Conservation (phyloP, 2,113 vertebrate genomes). For the Casuarius casuarius region DNA sequence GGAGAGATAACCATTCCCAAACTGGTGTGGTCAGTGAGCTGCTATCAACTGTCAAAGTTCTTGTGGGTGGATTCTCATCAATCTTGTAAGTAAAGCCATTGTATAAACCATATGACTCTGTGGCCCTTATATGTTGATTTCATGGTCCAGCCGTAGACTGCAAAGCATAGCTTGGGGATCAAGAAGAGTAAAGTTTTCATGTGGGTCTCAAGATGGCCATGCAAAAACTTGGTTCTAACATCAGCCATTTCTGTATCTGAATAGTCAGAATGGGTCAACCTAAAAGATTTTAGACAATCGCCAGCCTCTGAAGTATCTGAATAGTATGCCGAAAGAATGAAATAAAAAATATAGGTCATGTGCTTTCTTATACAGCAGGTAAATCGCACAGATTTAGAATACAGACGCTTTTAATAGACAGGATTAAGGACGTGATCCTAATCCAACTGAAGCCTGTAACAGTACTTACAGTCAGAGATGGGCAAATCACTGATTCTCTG, state of each 20-base stretch:
- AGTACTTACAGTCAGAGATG: neutral
- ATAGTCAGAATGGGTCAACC: neutral
- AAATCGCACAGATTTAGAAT: slow-evolving; percentile 1
- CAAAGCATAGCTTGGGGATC: neutral
- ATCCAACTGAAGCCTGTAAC: neutral
- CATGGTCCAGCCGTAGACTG: neutral
- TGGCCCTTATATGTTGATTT: neutral
- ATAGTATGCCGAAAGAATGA: neutral
- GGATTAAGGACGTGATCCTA: neutral
- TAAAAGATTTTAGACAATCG: neutral
- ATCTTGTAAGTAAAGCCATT: neutral
- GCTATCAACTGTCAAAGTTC: neutral
- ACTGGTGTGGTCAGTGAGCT: neutral
- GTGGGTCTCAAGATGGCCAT: neutral
- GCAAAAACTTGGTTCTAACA: neutral
- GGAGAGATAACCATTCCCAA: neutral
- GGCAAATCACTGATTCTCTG: neutral
- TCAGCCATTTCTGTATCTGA: neutral
- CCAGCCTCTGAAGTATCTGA: neutral
- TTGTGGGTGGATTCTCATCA: neutral
- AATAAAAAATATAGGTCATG: neutral
- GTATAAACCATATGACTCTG: neutral
- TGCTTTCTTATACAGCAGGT: neutral
- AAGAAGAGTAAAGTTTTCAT: neutral
- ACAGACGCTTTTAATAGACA: neutral